Percentiles rank a stretch among this genome's conserved stretches.
Conservation (phyloP, 2,888 invertebrate species). For the Tachina grossa region DNA sequence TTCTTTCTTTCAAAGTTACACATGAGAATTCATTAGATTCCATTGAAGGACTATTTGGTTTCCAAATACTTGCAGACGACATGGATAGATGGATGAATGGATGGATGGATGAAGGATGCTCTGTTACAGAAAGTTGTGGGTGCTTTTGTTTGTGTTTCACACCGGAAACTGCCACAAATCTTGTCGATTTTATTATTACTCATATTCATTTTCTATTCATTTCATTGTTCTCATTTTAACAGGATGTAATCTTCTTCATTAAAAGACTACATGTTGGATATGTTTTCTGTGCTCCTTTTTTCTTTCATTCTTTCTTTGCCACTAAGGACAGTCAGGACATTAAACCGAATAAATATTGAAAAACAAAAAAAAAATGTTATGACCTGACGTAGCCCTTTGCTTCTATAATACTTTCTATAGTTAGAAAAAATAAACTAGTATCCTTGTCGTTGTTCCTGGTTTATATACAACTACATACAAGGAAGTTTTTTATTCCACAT, state of each 20-base stretch:
- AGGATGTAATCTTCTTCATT: constrained; percentile 56
- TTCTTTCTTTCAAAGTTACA: constrained; percentile 20
- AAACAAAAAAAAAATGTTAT: constrained; percentile 2
- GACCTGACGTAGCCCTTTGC: constrained; percentile 20
- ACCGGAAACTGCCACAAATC: constrained; percentile 60
- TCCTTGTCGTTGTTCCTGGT: not conserved
- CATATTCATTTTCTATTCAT: constrained; percentile 16
- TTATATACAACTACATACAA: not conserved
- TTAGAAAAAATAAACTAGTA: not conserved
- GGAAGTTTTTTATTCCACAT: not conserved
- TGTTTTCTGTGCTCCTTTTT: not conserved
- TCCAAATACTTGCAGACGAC: not conserved
- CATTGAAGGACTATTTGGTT: constrained; percentile 10
- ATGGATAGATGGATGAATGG: not conserved
- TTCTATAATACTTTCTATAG: constrained; percentile 24
- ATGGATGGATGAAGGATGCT: no score
- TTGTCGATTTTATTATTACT: constrained; percentile 18
- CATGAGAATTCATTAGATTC: constrained; percentile 45
- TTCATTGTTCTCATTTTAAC: constrained; percentile 48
- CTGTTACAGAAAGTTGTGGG: not conserved
- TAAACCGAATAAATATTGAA: constrained; percentile 11
- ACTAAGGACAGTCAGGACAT: not conserved
- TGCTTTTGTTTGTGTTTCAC: constrained; percentile 8
- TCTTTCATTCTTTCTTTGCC: no score
- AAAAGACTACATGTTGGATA: constrained; percentile 17